Conservation (phyloP, 2,113 vertebrate species). For the Pardalotus punctatus region DNA sequence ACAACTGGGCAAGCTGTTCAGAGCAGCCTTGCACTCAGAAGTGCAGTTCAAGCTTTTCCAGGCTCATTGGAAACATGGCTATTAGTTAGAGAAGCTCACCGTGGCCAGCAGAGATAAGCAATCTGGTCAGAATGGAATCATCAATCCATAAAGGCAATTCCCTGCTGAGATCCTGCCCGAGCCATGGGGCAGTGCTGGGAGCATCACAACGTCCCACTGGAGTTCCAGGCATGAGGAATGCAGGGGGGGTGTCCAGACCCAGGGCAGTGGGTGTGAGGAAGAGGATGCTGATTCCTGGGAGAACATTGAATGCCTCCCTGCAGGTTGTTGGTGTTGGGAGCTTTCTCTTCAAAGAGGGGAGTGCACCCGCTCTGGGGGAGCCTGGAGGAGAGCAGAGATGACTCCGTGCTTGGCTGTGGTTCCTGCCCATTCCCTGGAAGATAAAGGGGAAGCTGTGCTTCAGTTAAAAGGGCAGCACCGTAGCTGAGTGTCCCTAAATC, state of each 20-base stretch:
- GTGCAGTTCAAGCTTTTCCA: not conserved
- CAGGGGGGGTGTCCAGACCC: accelerated
- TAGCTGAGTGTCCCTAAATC: not conserved
- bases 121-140: not conserved
- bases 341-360: not conserved
- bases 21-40: not conserved
- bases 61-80: not conserved
- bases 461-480: not conserved
- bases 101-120: not conserved
- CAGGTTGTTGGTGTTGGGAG: not conserved
- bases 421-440: not conserved
- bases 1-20: constrained; percentile 20
- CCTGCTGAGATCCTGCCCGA: accelerated
- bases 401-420: not conserved
- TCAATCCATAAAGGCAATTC: not conserved
- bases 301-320: accelerated
- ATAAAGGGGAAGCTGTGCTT: not conserved
- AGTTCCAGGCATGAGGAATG: accelerated
- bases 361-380: not conserved
- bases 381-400: not conserved
- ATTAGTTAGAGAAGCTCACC: not conserved
- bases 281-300: not conserved
- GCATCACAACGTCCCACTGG: accelerated
- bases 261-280: not conserved
- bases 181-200: not conserved